Evolutionary conservation across 2,888 invertebrate species (phyloP).

Genomic region (Watsonalla binaria): DNA sequence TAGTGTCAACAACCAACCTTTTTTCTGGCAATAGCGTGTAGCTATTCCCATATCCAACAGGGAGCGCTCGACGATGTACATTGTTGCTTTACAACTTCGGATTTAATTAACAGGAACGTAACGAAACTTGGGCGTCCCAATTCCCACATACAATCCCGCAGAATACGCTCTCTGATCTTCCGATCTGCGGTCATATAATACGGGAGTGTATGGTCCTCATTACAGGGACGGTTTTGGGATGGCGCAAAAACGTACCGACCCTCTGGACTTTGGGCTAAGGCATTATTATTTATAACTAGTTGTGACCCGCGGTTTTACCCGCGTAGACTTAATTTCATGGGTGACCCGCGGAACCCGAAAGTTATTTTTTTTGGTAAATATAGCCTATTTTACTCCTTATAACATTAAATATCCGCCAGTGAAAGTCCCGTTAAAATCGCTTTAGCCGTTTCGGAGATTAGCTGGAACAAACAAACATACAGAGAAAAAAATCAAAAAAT

Average conservation of each 20-base stretch:
- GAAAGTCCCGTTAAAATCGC: no score
- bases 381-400: no score
- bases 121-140: constrained; percentile 48
- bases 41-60: constrained; percentile 11
- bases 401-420: no score
- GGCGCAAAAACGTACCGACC: neutral
- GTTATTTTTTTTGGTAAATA: no score
- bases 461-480: no score
- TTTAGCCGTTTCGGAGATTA: no score
- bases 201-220: constrained; percentile 31
- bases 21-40: constrained; percentile 7
- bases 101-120: constrained; percentile 54
- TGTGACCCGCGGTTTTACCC: no score
- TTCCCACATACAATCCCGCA: constrained; percentile 56
- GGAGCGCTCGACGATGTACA: constrained; percentile 12
- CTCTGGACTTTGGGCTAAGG: neutral
- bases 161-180: constrained; percentile 49
- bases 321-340: no score
- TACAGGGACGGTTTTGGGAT: constrained; percentile 23
- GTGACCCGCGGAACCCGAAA: no score
- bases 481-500: no score
- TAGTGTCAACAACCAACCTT: constrained; percentile 3
- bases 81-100: constrained; percentile 28
- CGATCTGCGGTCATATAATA: constrained; percentile 61
- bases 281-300: no score